Evolutionary conservation across 2,888 invertebrate genomes (phyloP), one percentile per base, ranked within the genome.

Genomic region (Caenorhabditis sp.): DNA sequence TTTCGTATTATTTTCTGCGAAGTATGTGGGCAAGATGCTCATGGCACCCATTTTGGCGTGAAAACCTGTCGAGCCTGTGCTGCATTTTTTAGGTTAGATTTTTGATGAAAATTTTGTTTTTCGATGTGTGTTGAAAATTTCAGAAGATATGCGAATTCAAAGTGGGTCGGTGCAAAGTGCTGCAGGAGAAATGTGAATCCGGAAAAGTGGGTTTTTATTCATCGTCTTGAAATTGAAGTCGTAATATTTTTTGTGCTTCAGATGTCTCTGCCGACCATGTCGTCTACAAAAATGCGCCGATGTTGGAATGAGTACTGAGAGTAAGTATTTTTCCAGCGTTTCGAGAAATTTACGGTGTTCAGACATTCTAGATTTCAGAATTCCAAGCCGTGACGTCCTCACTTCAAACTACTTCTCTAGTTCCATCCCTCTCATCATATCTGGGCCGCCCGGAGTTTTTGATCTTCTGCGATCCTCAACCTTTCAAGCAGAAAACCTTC

Each of bases 11-110:
- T 54, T 26, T 26, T 28, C 5, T 74, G 74, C 31, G 14, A 44
- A 56, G 56, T 74, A 0, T 74, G 74, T 22, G 22, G n/a, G 3
- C 74, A 70, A n/a, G 61, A 58, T 14, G 77, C 69, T 3, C 84
- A 84, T 54, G 84, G 84, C 26, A 59, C 69, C 8, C 84, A 84
- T 54, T 84, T 84, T 56, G 84, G 81, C 44, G 84, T 81, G 8
- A 51, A 59, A n/a, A 74, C 69, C 19, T 84, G 84, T 69, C 68
- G 84, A 14, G 84, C 84, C 0, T 84, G 84, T 54, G 84, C 84
- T 1, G 84, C 81, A 6, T 84, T 84, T 68, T 68, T 68, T n/a
- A 49, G 66, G 66, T 68, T 4, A 24, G 44, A 0, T 19, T 64
- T 24, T 47, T 35, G 49, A 4, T 24, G 26, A 16, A 44, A 31